These are phyloP conservation scores for Drosophila pullipes DNA, from an alignment of 2,888 invertebrate genomes.

Conservation along the genomic window DNA sequence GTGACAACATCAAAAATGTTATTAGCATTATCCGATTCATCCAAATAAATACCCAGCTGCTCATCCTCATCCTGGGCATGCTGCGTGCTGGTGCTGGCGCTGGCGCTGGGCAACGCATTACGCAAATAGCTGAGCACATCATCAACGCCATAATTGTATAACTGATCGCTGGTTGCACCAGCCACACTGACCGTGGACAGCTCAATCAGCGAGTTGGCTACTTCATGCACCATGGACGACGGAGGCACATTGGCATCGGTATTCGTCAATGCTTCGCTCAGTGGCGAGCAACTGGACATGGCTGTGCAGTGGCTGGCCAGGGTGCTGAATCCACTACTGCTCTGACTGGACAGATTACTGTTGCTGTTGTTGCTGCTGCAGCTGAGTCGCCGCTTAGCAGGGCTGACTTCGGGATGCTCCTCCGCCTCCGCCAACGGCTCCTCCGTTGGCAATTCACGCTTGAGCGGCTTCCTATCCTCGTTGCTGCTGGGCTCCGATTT, in stretches of 20 bases:
- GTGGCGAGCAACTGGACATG: slow-evolving; percentile 48
- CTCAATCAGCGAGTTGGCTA: slow-evolving; percentile 57
- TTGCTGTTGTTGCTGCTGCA: slow-evolving; percentile 40
- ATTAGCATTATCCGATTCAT: slow-evolving; percentile 35
- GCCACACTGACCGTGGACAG: slow-evolving; percentile 37
- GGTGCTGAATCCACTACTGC: slow-evolving; percentile 39
- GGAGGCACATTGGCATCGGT: slow-evolving; percentile 3
- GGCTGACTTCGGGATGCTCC: slow-evolving; percentile 5
- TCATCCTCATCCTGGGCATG: slow-evolving; percentile 36
- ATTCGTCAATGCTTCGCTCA: slow-evolving; percentile 44
- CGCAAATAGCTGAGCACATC: slow-evolving; percentile 40
- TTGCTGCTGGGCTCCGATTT: slow-evolving; percentile 43
- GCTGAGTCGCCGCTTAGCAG: slow-evolving; percentile 45
- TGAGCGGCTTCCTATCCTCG: slow-evolving; percentile 52
- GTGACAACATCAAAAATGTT: slow-evolving; percentile 47
- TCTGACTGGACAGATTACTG: slow-evolving; percentile 60
- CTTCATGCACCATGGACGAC: slow-evolving; percentile 31
- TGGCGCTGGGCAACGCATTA: slow-evolving; percentile 11
- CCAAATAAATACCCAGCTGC: slow-evolving; percentile 51
- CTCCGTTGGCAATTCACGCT: slow-evolving; percentile 35
- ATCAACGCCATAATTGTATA: slow-evolving; percentile 42
- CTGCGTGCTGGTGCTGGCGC: slow-evolving; percentile 1
- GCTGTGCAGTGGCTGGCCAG: slow-evolving; percentile 46
- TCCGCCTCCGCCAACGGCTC: neutral
- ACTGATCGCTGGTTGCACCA: neutral